A percentile compares a stretch with the other conserved stretches of the same genome.
Conservation (phyloP, 1,140 invertebrate genomes). For the Phenacoccus solenopsis region DNA sequence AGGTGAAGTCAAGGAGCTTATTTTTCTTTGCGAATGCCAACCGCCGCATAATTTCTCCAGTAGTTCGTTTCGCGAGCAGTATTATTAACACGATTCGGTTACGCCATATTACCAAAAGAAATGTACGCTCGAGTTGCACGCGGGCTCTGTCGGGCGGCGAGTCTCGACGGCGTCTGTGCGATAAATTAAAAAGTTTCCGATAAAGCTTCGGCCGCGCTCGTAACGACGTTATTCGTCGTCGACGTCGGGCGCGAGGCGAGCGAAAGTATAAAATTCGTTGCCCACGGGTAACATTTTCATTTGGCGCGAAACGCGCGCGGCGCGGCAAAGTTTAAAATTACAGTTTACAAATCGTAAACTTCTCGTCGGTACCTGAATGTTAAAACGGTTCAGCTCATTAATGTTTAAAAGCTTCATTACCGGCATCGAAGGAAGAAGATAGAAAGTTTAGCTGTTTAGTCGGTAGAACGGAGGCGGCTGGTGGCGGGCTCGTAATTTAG, state of each 20-base stretch:
- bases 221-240: not conserved
- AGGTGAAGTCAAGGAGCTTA: no score
- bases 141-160: no score
- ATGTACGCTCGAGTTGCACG: no score
- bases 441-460: not conserved
- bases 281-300: conserved; percentile 14
- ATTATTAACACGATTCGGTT: no score
- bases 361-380: conserved; percentile 11
- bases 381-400: conserved; percentile 14
- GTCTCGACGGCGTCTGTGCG: no score
- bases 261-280: not conserved
- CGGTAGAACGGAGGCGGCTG: no score
- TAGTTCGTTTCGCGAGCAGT: no score
- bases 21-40: no score
- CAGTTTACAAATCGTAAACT: conserved; percentile 18
- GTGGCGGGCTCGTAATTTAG: not conserved
- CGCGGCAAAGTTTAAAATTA: conserved; percentile 11
- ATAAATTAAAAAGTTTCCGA: conserved; percentile 3
- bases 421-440: conserved; percentile 8
- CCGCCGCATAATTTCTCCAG: no score
- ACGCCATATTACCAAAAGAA: no score
- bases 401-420: conserved; percentile 15
- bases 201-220: not conserved
- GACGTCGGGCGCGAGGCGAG: not conserved
- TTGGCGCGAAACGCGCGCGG: not conserved